Base-by-base conservation (phyloP, 1,140 invertebrate species). In the Drosophila triauraria region DNA sequence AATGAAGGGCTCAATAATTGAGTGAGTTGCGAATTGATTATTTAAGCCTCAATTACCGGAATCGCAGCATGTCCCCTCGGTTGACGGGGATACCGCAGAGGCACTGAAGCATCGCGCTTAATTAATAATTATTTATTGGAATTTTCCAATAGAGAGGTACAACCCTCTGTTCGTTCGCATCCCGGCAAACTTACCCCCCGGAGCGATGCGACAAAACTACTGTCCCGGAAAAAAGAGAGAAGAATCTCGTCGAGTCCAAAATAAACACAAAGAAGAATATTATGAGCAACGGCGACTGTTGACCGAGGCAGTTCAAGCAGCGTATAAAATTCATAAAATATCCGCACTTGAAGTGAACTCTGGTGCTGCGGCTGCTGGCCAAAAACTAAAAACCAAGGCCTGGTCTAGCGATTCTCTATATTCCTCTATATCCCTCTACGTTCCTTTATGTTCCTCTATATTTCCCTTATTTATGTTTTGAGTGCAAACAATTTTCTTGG, bases 281-380 rank as follows among this genome's bases (percentile, higher is more conserved):
- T 62, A 65, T 38, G 15, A 44, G 20, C 27, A 7, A 44, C 17
- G 46, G 56, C 47, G 23, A 60, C 43, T 78, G 78, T 69, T 75
- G 79, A 81, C 74, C 44, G 23, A 48, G 77, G 67, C 69, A 81
- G 85, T 78, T 88, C 84, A 64, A 88, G 85, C 65, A 81, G 85
- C 85, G 84, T 72, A 88, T 88, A 84, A 88, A 88, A 88, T 88
- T 88, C 85, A 88, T 78, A 88, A 88, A 88, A 88, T 88, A 88
- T 88, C 84, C 80, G 84, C 80, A 88, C 84, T 88, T 84, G 69
- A 56, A 56, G 68, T 63, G 77, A 77, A 10, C 62, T n/a, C 4
- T 32, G 27, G n/a, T 46, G 57, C 27, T 35, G 32, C 13, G 42
- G 69, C 69, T 61, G 53, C 65, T 44, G 60, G 82, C 65, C 77